These are phyloP conservation scores for Chlamydotis undulata DNA, from an alignment of 2,113 vertebrate species.

Conservation along the genomic window DNA sequence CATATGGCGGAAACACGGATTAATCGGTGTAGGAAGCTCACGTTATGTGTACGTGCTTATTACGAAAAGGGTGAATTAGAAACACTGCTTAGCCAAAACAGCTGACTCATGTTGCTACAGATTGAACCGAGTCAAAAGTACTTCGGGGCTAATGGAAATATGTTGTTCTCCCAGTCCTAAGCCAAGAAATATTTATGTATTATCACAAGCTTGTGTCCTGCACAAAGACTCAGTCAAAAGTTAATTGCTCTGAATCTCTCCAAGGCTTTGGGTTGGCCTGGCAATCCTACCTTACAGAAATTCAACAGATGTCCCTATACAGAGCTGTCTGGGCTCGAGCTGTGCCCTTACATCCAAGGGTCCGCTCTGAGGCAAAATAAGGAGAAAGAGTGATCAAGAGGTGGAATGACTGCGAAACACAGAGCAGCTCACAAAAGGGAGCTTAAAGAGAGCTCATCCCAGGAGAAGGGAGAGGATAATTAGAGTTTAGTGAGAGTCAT, in stretches of 20 bases:
- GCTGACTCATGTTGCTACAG: constrained; percentile 56
- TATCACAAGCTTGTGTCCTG: background rate
- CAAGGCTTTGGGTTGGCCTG: background rate
- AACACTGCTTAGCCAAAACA: constrained; percentile 68
- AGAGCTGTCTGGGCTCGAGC: background rate
- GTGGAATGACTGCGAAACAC: background rate
- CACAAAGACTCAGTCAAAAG: background rate
- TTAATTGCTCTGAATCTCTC: background rate
- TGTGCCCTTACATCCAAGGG: background rate
- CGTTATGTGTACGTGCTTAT: constrained; percentile 61
- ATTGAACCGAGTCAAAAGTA: background rate
- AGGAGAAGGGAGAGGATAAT: constrained; percentile 51
- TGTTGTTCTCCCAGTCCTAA: background rate
- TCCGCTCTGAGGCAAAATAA: background rate
- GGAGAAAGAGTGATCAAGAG: background rate
- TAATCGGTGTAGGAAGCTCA: constrained; percentile 74
- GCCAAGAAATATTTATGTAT: background rate
- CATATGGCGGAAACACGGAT: constrained; percentile 77
- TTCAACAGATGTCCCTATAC: background rate
- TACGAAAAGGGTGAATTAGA: constrained; percentile 64
- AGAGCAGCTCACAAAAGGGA: constrained; percentile 17
- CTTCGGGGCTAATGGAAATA: background rate
- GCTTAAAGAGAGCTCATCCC: constrained; percentile 38
- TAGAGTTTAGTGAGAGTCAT: constrained; percentile 60
- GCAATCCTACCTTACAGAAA: background rate